These are phyloP conservation scores for Chloropsis hardwickii DNA, from an alignment of 2,113 vertebrate species.

Conservation along the genomic window DNA sequence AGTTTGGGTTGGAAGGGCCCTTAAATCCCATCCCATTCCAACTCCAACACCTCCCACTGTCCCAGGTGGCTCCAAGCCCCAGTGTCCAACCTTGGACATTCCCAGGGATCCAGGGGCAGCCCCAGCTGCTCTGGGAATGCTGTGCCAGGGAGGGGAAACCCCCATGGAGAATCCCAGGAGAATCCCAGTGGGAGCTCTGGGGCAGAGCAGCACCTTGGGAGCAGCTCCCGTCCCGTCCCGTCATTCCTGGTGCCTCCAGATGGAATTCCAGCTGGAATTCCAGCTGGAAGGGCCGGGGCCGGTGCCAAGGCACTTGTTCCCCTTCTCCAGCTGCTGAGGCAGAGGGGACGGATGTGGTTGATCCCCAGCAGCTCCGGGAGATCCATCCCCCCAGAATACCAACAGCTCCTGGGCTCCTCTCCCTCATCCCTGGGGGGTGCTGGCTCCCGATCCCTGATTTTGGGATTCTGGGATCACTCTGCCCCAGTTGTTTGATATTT, in stretches of 20 bases:
- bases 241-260: neutral
- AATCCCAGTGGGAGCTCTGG: neutral
- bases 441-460: neutral
- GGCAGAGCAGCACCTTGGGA: neutral
- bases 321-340: neutral
- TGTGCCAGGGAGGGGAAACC: neutral
- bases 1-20: neutral
- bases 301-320: neutral
- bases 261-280: neutral
- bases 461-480: neutral
- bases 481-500: accelerated
- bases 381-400: neutral
- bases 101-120: neutral
- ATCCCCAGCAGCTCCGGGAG: neutral
- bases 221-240: neutral
- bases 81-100: neutral
- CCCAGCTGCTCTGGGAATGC: accelerated
- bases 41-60: accelerated
- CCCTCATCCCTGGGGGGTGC: neutral
- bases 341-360: accelerated
- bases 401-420: neutral
- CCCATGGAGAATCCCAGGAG: neutral
- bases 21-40: neutral
- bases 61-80: neutral
- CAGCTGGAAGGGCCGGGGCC: neutral